Base-by-base conservation (phyloP, 2,113 vertebrate genomes). In the Rutilus rutilus region DNA sequence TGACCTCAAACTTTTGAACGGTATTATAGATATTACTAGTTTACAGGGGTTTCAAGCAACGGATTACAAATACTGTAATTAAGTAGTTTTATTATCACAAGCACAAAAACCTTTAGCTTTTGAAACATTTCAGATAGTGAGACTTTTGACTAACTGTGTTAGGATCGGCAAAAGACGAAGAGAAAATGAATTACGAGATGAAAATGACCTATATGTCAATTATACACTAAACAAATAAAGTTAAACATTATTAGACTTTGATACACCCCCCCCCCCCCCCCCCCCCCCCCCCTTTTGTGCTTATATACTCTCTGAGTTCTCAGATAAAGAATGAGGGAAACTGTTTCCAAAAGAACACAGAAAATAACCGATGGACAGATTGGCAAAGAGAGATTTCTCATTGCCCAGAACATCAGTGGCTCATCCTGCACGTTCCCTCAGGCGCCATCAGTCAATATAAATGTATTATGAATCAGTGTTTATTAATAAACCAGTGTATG, bases 401-500 rank as follows among this genome's bases (percentile, higher is more conserved):
- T 81, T 8, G 50, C 65, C 65, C 69, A 73, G 10, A 76, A 60
- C 25, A 76, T 76, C 59, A 33, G 19, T 6, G 5, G 19, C 9
- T 45, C n/a, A 45, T 8, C 33, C 77, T 25, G 12, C 42, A 39
- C 2, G 21, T 45, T 78, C 75, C 75, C 84, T 65, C 47, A 5
- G 75, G 84, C 39, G 17, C 47, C 62, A 69, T 78, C 75, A 25
- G 9, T 78, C 75, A 78, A 65, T 52, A 12, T n/a, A n/a, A 50
- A 60, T 19, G 8, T 12, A 3, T 39, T 36, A 78, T 39, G 10
- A 39, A n/a, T 39, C 21, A 11, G 78, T 80, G 57, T n/a, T 80
- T 80, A 17, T 62, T 79, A 62, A 14, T 15, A 59, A 62, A 42
- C 23, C 33, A 45, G 12, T 21, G 1, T 45, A 11, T 25, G 71